A percentile compares a stretch with the other conserved stretches of the same genome.
These are phyloP conservation scores for Phymatocera aterrima DNA, from an alignment of 2,888 invertebrate genomes.

Conservation along the genomic window DNA sequence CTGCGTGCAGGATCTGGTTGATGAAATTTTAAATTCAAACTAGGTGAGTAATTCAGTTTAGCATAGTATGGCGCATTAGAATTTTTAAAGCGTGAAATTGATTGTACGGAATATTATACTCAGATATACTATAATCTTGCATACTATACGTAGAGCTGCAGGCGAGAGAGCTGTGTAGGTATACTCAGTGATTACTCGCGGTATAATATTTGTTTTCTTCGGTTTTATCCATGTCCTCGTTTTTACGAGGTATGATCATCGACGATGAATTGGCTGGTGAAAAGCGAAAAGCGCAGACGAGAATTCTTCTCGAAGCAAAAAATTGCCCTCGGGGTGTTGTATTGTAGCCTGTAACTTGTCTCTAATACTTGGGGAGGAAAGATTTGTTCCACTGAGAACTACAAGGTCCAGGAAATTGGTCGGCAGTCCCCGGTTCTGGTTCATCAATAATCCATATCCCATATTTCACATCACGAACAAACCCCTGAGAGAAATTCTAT, in stretches of 20 bases:
- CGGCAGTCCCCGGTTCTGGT: neutral
- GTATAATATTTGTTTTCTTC: too few relatives aligned
- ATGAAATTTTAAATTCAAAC: neutral
- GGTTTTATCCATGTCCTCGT: too few relatives aligned
- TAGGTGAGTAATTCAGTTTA: neutral
- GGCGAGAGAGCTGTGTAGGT: too few relatives aligned
- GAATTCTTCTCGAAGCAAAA: neutral
- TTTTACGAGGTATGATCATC: too few relatives aligned
- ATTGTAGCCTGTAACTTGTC: too few relatives aligned
- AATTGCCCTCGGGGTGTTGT: neutral
- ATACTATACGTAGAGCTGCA: too few relatives aligned
- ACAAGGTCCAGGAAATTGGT: conserved; percentile 1
- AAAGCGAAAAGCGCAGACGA: too few relatives aligned
- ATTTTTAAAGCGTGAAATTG: too few relatives aligned
- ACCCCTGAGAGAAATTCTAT: neutral
- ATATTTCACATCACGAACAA: neutral
- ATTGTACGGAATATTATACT: too few relatives aligned
- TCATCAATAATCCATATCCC: neutral
- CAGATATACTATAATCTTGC: too few relatives aligned
- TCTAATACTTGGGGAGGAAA: neutral
- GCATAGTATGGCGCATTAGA: neutral
- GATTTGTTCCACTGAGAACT: neutral
- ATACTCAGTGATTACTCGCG: too few relatives aligned
- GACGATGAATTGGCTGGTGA: too few relatives aligned
- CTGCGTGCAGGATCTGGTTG: neutral